Conservation (phyloP, 2,113 vertebrate genomes). For the Erpornis zantholeuca region DNA sequence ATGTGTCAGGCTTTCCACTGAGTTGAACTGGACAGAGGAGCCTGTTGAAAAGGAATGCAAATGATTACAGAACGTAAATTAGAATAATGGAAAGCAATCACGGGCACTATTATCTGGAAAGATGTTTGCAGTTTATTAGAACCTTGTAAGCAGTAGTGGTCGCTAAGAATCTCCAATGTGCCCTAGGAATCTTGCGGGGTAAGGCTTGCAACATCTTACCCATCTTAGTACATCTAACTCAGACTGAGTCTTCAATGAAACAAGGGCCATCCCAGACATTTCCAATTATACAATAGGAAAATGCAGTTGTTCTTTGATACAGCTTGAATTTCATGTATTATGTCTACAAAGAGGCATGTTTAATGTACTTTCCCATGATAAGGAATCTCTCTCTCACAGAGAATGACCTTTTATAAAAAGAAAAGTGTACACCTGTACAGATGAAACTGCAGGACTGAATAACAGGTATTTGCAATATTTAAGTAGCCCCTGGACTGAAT, state of each 20-base stretch:
- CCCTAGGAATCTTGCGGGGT: not conserved
- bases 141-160: not conserved
- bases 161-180: not conserved
- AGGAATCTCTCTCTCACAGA: not conserved
- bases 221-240: not conserved
- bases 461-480: not conserved
- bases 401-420: not conserved
- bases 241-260: not conserved
- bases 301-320: not conserved
- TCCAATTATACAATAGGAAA: not conserved
- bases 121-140: not conserved
- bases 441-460: not conserved
- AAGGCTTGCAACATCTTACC: fast-evolving
- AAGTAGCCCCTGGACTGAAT: not conserved
- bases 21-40: not conserved
- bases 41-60: conserved; percentile 67
- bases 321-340: not conserved
- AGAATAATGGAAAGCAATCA: not conserved
- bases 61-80: not conserved
- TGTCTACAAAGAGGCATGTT: not conserved
- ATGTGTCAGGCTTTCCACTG: not conserved
- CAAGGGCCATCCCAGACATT: fast-evolving
- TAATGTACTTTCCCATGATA: not conserved
- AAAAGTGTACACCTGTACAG: not conserved
- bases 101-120: not conserved